Base-by-base conservation (phyloP, 1,140 invertebrate genomes). In the Saxidomus purpurata region DNA sequence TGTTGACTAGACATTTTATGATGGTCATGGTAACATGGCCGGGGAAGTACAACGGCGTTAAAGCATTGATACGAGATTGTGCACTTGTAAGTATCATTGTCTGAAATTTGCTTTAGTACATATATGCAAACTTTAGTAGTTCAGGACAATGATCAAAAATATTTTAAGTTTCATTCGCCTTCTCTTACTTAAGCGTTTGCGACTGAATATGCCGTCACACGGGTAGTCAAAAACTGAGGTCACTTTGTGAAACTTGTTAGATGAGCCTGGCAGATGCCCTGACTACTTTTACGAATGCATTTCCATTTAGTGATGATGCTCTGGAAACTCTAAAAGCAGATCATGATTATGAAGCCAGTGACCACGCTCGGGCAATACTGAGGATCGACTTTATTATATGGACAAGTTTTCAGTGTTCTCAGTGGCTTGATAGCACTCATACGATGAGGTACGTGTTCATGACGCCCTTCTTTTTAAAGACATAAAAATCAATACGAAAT, bases 1-100 rank as follows among this genome's bases (percentile, higher is more conserved):
- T 77, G 74, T 77, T 19, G 74, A 77, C 43, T 77, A 19, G 74
- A 77, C 36, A 77, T 77, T 49, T 77, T 77, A 76, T 36, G 71
- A 76, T n/a, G 61, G 61, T 8, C 13, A 13, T 11, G 71, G 71
- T 11, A 76, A 76, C n/a, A 76, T 76, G 71, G 71, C 38, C n/a
- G 61, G 61, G n/a, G n/a, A 71, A 71, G 34, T 71, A 71, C 25
- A 71, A 71, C 36, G 67, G 67, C 17, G 67, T 71, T 71, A 22
- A 71, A 28, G 67, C 67, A 4, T 40, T 71, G n/a, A 34, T 71
- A 4, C 9, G 67, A 17, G 67, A 71, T 13, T 28, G 67, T 34
- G 67, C 34, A 71, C 67, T 28, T 71, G 67, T 71, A 71, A 71
- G n/a, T 71, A 22, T 3, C 67, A 71, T 28, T 71, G 67, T 34